These are phyloP conservation scores for Patiria miniata DNA, from an alignment of 35 echinoderm and acorn worm species.

Conservation along the genomic window DNA sequence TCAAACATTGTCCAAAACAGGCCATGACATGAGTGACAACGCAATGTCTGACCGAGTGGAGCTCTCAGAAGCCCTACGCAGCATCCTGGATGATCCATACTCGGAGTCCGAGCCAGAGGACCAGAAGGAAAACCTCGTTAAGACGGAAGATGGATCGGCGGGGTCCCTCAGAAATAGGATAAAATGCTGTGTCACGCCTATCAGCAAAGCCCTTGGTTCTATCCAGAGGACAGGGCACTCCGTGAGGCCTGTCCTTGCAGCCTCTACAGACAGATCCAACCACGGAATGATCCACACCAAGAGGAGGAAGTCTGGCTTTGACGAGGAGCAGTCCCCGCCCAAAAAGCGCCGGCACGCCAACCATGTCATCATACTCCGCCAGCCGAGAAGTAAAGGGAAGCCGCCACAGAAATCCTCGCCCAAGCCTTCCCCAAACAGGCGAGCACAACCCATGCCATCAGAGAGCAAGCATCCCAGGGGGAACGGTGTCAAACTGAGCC, in stretches of 20 bases:
- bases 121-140: slow-evolving; percentile 10
- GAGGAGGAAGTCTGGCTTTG: not conserved
- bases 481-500: not conserved
- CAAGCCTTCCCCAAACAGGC: not conserved
- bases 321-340: slow-evolving; percentile 22
- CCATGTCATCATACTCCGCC: slow-evolving; percentile 59
- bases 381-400: slow-evolving; percentile 18
- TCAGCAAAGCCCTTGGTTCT: not conserved
- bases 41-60: slow-evolving; percentile 45
- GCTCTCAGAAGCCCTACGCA: slow-evolving; percentile 63
- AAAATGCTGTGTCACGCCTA: not conserved
- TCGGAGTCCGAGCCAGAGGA: not conserved
- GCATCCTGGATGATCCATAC: slow-evolving; percentile 55
- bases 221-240: not conserved
- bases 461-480: not conserved
- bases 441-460: not conserved
- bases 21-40: slow-evolving; percentile 6
- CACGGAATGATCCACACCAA: not conserved
- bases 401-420: not conserved
- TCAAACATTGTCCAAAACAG: too few relatives aligned
- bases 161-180: not conserved
- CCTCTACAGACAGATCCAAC: not conserved
- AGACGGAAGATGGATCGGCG: not conserved
- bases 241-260: not conserved
- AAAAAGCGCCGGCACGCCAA: slow-evolving; percentile 55